These are phyloP conservation scores for Acanthochromis polyacanthus DNA, from an alignment of 2,113 vertebrate genomes.

Conservation along the genomic window DNA sequence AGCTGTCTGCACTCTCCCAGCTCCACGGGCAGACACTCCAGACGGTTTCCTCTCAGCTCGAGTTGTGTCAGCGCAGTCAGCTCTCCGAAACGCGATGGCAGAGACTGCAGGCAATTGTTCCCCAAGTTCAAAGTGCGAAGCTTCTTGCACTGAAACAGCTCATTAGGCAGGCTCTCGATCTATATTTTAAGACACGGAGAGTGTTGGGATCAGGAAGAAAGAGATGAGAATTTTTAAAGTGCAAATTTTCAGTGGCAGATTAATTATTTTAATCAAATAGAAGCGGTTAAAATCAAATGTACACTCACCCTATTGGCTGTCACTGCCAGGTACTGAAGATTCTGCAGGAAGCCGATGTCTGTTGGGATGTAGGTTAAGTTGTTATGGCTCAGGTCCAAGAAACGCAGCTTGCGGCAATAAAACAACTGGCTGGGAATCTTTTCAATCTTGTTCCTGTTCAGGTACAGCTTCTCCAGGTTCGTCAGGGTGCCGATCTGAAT, in stretches of 20 bases:
- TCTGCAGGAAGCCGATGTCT: conserved; percentile 94
- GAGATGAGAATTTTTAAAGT: background rate
- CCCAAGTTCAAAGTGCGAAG: conserved; percentile 96
- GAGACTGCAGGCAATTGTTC: conserved; percentile 93
- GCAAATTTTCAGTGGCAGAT: background rate
- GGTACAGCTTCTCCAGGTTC: conserved; percentile 95
- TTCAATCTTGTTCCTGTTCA: conserved; percentile 98
- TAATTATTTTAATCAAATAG: background rate
- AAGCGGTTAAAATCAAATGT: background rate
- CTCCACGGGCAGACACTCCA: conserved; percentile 97
- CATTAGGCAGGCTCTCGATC: conserved; percentile 95
- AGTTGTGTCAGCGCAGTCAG: conserved; percentile 93
- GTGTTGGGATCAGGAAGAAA: background rate
- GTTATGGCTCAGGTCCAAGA: conserved; percentile 98
- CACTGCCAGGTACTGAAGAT: conserved; percentile 95
- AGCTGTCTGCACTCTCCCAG: conserved; percentile 95
- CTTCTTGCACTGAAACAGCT: conserved; percentile 98
- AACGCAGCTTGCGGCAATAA: conserved; percentile 95
- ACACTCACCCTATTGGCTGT: conserved; percentile 96
- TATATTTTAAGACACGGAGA: conserved; percentile 56
- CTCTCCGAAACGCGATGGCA: conserved; percentile 95
- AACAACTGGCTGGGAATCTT: conserved; percentile 97
- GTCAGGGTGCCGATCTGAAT: conserved; percentile 97
- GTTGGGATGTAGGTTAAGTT: conserved; percentile 92
- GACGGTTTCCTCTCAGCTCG: conserved; percentile 94